Percentiles rank a stretch among this genome's conserved stretches.
These are phyloP conservation scores for Galagoides demidoff DNA, from an alignment of 2,797 vertebrate genomes.

Conservation along the genomic window DNA sequence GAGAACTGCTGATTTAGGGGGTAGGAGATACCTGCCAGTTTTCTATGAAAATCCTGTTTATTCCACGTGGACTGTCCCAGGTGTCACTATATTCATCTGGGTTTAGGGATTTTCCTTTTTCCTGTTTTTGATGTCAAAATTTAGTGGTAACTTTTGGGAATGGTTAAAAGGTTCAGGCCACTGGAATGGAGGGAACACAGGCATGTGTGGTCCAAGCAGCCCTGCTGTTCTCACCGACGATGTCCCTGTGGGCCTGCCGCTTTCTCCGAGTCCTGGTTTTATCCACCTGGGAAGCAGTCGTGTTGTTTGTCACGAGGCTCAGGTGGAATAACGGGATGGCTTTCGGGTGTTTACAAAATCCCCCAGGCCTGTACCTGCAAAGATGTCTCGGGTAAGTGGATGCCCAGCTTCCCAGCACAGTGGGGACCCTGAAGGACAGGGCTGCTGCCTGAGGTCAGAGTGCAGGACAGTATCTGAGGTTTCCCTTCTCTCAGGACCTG, in stretches of 20 bases:
- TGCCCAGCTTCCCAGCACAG: neutral
- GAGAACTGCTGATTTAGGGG: neutral
- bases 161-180: neutral
- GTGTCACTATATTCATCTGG: neutral
- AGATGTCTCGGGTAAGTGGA: neutral
- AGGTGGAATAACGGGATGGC: neutral
- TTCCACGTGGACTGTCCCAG: neutral
- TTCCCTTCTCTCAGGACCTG: neutral
- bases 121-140: neutral
- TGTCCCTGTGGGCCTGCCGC: rapidly evolving
- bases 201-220: too few relatives aligned
- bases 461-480: neutral
- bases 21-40: neutral
- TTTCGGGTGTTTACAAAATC: neutral
- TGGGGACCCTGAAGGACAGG: neutral
- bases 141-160: neutral
- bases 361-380: neutral
- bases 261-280: neutral
- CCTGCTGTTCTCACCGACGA: rapidly evolving
- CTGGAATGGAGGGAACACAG: neutral
- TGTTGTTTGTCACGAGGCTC: neutral
- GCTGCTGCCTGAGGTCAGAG: neutral
- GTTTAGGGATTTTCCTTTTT: neutral
- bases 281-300: neutral
- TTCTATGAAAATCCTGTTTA: neutral